phyloP scores from a whole-genome alignment of 2,113 vertebrate genomes.

The Zonotrichia leucophrys region DNA sequence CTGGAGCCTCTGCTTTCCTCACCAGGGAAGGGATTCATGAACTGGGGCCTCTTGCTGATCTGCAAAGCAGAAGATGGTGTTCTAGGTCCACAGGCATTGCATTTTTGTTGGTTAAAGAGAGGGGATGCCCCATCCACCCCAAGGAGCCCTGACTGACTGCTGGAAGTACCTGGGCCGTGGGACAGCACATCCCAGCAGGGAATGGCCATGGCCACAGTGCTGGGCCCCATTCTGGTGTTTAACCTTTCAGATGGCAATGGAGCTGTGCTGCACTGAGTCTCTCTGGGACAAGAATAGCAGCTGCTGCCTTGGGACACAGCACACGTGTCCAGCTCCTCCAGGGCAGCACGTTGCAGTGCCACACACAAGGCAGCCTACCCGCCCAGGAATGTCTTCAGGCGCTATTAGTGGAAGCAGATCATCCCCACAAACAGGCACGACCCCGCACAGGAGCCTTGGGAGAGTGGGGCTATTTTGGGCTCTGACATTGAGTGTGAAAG shows the following conservation, averaged over 20 bases:
- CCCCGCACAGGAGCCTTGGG: not conserved
- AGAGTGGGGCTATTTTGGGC: slow-evolving; percentile 9
- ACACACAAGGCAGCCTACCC: not conserved
- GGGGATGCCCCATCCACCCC: not conserved
- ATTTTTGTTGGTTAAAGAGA: not conserved
- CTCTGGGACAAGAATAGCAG: slow-evolving; percentile 54
- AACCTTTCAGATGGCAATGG: not conserved
- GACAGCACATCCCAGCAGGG: not conserved
- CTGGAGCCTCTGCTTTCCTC: not conserved
- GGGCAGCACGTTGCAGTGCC: not conserved
- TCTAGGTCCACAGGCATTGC: not conserved
- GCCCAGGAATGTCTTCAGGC: slow-evolving; percentile 62
- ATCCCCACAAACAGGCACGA: not conserved
- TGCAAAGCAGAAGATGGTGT: not conserved
- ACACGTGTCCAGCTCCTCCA: slow-evolving; percentile 30
- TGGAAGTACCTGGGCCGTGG: not conserved
- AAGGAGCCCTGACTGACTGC: not conserved
- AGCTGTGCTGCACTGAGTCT: not conserved
- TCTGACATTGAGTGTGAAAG: not conserved
- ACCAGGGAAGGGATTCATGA: not conserved
- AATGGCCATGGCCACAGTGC: not conserved
- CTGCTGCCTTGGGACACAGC: not conserved
- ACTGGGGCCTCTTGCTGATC: not conserved
- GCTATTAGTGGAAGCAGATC: slow-evolving; percentile 27
- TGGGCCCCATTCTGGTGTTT: not conserved